Conservation (phyloP, 1,140 invertebrate species). For the Aradophagus sp. region DNA sequence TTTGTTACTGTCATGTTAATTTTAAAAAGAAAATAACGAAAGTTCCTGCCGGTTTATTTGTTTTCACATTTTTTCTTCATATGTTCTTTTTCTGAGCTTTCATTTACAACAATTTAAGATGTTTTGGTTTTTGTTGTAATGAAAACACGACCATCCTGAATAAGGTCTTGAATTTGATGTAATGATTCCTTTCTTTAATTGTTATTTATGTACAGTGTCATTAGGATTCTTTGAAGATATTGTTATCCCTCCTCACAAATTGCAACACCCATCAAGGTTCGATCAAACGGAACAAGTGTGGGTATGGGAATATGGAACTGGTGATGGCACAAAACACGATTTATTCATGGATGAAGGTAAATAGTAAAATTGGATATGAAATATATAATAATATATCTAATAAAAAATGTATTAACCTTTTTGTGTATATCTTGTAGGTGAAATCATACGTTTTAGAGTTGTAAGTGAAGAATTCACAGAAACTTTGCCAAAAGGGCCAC, state of each 20-base stretch:
- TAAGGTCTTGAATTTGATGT: no score
- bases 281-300: conserved; percentile 95
- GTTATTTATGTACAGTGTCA: conserved; percentile 78
- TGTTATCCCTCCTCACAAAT: conserved; percentile 87
- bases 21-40: no score
- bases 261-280: conserved; percentile 94
- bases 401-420: conserved; percentile 8
- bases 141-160: no score
- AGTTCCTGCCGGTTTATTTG: no score
- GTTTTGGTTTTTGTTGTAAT: no score
- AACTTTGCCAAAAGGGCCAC: conserved; percentile 84
- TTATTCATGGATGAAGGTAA: conserved; percentile 87
- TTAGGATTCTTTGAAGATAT: conserved; percentile 98
- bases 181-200: no score
- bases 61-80: no score
- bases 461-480: conserved; percentile 92
- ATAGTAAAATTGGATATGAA: neutral
- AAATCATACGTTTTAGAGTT: conserved; percentile 92
- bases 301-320: conserved; percentile 95
- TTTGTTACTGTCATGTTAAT: no score
- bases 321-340: conserved; percentile 89
- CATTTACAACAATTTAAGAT: no score
- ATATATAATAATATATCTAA: no score
- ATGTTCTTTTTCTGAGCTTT: no score
- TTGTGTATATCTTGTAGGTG: conserved; percentile 79